These are phyloP conservation scores for Akabosia matsudoensis DNA, from an alignment of 1,140 invertebrate genomes.

Conservation along the genomic window DNA sequence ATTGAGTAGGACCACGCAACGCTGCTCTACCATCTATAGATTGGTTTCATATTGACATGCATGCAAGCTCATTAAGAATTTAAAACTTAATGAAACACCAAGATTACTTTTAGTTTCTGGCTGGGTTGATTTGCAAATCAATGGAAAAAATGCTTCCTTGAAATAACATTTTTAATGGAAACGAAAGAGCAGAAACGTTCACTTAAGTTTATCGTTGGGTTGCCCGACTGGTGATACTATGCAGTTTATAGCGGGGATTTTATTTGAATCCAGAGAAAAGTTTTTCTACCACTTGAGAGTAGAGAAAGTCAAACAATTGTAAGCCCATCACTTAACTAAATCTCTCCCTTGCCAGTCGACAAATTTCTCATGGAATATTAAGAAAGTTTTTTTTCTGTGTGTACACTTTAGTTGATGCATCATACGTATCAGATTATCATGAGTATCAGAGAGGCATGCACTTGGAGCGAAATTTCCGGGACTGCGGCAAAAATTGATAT, in stretches of 20 bases:
- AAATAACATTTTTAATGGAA: slow-evolving; percentile 48
- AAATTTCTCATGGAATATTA: slow-evolving; percentile 9
- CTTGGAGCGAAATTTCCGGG: no score
- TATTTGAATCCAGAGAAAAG: slow-evolving; percentile 14
- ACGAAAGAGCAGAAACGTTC: slow-evolving; percentile 45
- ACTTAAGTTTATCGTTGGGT: no score
- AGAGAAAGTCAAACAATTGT: slow-evolving; percentile 45
- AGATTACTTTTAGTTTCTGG: slow-evolving; percentile 27
- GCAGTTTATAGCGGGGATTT: no score
- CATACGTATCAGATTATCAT: no score
- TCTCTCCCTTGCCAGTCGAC: background rate
- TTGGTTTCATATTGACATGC: no score
- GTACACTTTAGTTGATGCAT: no score
- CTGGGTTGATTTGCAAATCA: slow-evolving; percentile 45
- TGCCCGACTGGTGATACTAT: no score
- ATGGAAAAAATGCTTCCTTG: slow-evolving; percentile 40
- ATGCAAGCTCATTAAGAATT: no score
- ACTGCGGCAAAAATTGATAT: no score
- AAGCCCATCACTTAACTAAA: slow-evolving; percentile 10
- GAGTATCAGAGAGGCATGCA: no score
- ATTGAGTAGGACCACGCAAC: no score
- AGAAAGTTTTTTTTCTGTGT: background rate
- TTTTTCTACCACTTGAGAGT: slow-evolving; percentile 14
- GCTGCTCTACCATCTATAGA: no score
- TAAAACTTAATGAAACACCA: background rate